These are phyloP conservation scores for Spilarctia lutea DNA, from an alignment of 2,888 invertebrate genomes.

Conservation along the genomic window DNA sequence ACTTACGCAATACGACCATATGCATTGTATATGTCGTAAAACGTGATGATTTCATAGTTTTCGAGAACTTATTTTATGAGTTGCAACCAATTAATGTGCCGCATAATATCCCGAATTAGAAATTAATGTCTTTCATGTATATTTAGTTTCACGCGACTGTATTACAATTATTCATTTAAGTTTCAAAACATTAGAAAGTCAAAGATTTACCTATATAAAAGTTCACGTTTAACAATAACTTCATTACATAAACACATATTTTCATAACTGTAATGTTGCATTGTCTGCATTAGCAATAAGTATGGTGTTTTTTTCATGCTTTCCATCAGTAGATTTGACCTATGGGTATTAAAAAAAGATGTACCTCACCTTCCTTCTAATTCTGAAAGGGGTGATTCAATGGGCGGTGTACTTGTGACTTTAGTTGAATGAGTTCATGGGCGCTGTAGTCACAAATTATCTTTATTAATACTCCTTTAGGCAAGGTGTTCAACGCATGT, in stretches of 20 bases:
- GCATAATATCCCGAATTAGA: neutral
- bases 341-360: no score
- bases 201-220: neutral
- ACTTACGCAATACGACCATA: neutral
- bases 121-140: neutral
- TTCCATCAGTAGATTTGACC: no score
- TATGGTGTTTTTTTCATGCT: no score
- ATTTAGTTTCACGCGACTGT: neutral
- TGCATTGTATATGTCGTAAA: neutral
- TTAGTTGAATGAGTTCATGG: no score
- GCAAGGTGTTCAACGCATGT: neutral
- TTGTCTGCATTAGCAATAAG: no score
- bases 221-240: neutral
- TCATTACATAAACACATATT: neutral
- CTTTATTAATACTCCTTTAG: neutral
- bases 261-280: neutral
- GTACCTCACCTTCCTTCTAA: no score
- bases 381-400: no score
- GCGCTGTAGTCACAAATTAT: neutral
- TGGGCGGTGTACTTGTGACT: no score
- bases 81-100: neutral
- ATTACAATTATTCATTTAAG: neutral
- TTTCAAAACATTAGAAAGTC: neutral
- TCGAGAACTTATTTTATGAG: neutral
- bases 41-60: conserved; percentile 6